phyloP scores from a whole-genome alignment of 35 echinoderm and acorn worm species.

The Nesometra sesokonis region DNA sequence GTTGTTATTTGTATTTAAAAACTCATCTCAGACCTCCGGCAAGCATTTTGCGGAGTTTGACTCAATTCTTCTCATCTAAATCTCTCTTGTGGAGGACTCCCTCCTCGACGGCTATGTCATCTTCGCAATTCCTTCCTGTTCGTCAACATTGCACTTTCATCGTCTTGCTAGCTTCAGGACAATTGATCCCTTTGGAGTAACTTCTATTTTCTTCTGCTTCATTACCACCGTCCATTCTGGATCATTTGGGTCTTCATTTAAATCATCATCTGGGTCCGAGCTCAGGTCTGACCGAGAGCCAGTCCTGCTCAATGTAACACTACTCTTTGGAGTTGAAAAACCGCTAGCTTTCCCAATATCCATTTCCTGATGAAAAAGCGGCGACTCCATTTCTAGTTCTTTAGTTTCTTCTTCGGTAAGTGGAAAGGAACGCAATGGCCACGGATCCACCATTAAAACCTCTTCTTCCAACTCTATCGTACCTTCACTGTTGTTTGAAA shows the following conservation, averaged over 20 bases:
- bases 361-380: background rate
- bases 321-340: background rate
- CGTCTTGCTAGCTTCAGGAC: constrained; percentile 49
- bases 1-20: background rate
- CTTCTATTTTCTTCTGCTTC: constrained; percentile 15
- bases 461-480: constrained; percentile 14
- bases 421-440: constrained; percentile 58
- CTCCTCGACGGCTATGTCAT: background rate
- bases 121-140: background rate
- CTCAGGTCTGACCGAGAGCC: background rate
- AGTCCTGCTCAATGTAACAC: background rate
- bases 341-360: background rate
- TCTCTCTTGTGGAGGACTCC: background rate
- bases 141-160: constrained; percentile 11
- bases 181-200: constrained; percentile 10
- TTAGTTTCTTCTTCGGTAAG: constrained; percentile 50
- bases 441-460: constrained; percentile 18
- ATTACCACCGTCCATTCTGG: constrained; percentile 70
- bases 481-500: constrained; percentile 67
- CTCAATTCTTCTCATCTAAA: too few relatives aligned
- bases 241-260: constrained; percentile 71
- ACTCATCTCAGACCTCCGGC: background rate
- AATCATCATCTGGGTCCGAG: constrained; percentile 3
- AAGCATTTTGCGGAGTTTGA: too few relatives aligned
- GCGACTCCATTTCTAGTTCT: constrained; percentile 18